Conservation (phyloP, 2,888 invertebrate genomes). For the Lydus trimaculatus region DNA sequence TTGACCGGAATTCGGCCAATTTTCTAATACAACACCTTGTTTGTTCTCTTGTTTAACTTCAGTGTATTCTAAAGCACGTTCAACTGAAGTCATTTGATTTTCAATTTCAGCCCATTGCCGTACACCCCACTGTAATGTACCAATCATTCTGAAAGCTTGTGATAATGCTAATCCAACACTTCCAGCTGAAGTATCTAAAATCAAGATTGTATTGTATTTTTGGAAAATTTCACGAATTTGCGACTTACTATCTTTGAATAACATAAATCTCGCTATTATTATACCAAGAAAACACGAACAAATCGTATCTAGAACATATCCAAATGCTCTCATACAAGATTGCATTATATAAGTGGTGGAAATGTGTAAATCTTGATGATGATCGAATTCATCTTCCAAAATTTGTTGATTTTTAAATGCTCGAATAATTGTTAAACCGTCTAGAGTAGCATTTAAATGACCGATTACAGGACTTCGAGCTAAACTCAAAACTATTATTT, state of each 20-base stretch:
- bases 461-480: conserved; percentile 56
- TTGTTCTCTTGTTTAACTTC: conserved; percentile 58
- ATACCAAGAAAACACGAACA: conserved; percentile 46
- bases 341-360: conserved; percentile 51
- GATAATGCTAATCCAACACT: conserved; percentile 82
- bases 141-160: conserved; percentile 79
- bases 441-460: conserved; percentile 55
- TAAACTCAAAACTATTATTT: conserved; percentile 31
- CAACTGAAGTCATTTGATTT: conserved; percentile 89
- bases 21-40: conserved; percentile 62
- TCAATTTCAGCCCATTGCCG: conserved; percentile 84
- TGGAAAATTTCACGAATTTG: not conserved
- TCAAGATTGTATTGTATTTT: not conserved
- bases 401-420: conserved; percentile 52
- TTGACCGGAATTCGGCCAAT: conserved; percentile 69
- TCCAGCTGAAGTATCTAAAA: conserved; percentile 40
- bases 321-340: conserved; percentile 58
- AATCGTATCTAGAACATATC: conserved; percentile 51
- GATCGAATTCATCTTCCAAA: conserved; percentile 53
- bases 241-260: conserved; percentile 19
- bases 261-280: conserved; percentile 33
- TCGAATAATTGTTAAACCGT: conserved; percentile 56
- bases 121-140: conserved; percentile 68
- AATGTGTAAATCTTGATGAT: conserved; percentile 48
- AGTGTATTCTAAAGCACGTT: conserved; percentile 69